These are phyloP conservation scores for Dendroctonus ponderosae DNA, from an alignment of 1,140 invertebrate species.

Conservation along the genomic window DNA sequence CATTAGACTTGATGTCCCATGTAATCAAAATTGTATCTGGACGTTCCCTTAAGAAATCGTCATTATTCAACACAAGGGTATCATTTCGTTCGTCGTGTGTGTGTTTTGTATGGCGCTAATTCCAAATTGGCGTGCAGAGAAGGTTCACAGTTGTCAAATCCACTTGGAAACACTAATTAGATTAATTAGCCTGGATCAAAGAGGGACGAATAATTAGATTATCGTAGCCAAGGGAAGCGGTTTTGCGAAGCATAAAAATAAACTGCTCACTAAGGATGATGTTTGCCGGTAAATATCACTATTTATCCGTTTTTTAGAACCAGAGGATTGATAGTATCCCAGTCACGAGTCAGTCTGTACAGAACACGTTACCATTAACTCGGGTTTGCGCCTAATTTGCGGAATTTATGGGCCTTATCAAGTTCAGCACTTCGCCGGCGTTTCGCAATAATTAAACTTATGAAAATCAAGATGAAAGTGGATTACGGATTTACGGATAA, in stretches of 20 bases:
- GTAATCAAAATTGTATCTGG: constrained; percentile 5
- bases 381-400: constrained; percentile 23
- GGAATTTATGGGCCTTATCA: constrained; percentile 25
- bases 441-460: constrained; percentile 26
- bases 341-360: constrained; percentile 11
- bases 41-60: constrained; percentile 4
- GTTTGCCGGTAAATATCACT: neutral
- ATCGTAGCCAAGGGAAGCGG: neutral
- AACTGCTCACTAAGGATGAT: neutral
- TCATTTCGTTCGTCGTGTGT: neutral
- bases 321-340: constrained; percentile 15
- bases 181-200: constrained; percentile 4
- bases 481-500: constrained; percentile 1
- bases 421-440: constrained; percentile 18
- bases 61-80: neutral
- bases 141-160: constrained; percentile 5
- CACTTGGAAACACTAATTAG: constrained; percentile 2
- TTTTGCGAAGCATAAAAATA: neutral
- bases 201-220: neutral
- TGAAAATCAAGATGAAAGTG: constrained; percentile 24
- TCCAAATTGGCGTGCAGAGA: neutral
- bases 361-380: constrained; percentile 7
- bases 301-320: neutral
- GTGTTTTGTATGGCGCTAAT: neutral
- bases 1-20: too few relatives aligned